These are phyloP conservation scores for Sthenelais limicola DNA, from an alignment of 2,888 invertebrate species.

Conservation along the genomic window DNA sequence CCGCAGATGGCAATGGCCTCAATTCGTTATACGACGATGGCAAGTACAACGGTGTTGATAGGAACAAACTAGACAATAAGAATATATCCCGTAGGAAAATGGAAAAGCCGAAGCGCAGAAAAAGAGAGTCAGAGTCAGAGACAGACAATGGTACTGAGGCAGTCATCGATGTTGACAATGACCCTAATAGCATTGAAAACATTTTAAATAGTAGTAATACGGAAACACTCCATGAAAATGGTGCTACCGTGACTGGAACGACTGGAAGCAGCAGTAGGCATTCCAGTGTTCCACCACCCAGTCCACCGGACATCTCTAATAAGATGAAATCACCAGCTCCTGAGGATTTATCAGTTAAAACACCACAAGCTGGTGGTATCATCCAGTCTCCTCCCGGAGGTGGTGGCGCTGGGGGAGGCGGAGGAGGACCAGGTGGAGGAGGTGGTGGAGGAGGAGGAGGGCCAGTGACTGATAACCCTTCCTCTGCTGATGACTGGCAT, in stretches of 20 bases:
- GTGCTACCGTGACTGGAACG: background rate
- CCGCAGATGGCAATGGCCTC: background rate
- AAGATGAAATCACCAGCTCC: constrained; percentile 50
- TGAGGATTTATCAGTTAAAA: constrained; percentile 55
- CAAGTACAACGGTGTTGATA: constrained; percentile 24
- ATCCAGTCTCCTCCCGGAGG: background rate
- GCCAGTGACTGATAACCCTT: background rate
- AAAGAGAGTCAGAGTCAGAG: constrained; percentile 55
- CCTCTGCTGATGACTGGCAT: background rate
- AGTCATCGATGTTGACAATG: constrained; percentile 34
- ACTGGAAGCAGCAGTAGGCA: background rate
- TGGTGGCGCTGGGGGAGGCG: constrained; percentile 62
- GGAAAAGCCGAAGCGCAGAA: constrained; percentile 67
- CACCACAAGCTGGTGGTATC: constrained; percentile 15
- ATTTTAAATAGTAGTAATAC: constrained; percentile 7
- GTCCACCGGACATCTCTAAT: constrained; percentile 40
- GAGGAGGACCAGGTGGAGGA: constrained; percentile 73
- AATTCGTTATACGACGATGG: background rate
- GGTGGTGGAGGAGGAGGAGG: background rate
- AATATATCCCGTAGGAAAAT: constrained; percentile 67
- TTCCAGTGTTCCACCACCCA: constrained; percentile 42
- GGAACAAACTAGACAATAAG: constrained; percentile 56
- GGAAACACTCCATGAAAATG: constrained; percentile 4
- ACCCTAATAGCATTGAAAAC: constrained; percentile 20
- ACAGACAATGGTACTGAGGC: constrained; percentile 18